These are phyloP conservation scores for Trichomalopsis sarcophagae DNA, from an alignment of 1,140 invertebrate species.

Conservation along the genomic window DNA sequence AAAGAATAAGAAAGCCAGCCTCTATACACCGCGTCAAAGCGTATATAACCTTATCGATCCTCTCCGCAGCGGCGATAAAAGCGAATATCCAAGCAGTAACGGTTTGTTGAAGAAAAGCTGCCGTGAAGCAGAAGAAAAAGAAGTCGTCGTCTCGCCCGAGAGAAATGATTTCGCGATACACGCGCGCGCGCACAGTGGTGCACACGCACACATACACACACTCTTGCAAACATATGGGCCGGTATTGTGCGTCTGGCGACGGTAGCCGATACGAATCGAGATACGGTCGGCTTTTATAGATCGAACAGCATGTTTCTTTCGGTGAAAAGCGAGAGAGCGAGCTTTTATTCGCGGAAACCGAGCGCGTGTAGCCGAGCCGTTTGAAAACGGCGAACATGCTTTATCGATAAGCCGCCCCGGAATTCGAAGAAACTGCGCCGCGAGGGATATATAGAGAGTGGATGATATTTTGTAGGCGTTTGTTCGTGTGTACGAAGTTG, in stretches of 20 bases:
- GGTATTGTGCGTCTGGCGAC: conserved; percentile 62
- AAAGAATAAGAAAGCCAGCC: neutral
- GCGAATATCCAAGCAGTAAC: conserved; percentile 38
- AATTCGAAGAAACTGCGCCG: conserved; percentile 20
- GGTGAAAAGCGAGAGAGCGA: conserved; percentile 35
- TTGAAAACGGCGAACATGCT: conserved; percentile 47
- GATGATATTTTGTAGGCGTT: conserved; percentile 17
- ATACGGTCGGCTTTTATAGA: conserved; percentile 64
- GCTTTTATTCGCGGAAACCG: conserved; percentile 41
- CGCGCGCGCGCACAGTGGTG: neutral
- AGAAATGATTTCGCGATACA: conserved; percentile 41
- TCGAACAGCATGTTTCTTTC: conserved; percentile 67
- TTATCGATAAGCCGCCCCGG: conserved; percentile 36
- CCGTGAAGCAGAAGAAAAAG: neutral
- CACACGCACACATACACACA: conserved; percentile 56
- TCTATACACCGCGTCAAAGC: too few species aligned
- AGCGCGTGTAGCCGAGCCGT: conserved; percentile 28
- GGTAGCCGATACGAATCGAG: conserved; percentile 61
- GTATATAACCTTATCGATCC: conserved; percentile 7
- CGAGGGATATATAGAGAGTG: neutral
- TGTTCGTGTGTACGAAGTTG: conserved; percentile 11
- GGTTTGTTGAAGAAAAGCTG: conserved; percentile 17
- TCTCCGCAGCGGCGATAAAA: neutral
- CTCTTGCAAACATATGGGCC: conserved; percentile 68
- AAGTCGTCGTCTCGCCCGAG: neutral